Evolutionary conservation across 1,140 invertebrate species (phyloP), one percentile per base, ranked within the genome.

Genomic region (Asbolus verrucosus): DNA sequence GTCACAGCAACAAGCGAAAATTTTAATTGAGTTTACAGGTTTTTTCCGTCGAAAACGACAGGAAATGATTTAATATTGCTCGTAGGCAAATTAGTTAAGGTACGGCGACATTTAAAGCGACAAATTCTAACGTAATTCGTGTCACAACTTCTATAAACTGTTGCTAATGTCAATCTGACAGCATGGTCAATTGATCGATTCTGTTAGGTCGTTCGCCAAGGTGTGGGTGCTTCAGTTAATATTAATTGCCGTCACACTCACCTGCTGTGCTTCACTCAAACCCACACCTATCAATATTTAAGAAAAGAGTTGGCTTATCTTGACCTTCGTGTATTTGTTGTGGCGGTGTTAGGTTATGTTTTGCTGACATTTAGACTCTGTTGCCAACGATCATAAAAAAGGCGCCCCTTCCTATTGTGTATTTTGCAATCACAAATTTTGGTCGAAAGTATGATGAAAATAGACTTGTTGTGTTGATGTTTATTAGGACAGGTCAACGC

Each of bases 401-500:
- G n/a, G n/a, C n/a, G n/a, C n/a, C n/a, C n/a, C n/a, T n/a, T n/a
- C n/a, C n/a, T n/a, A n/a, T n/a, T n/a, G n/a, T n/a, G n/a, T n/a
- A n/a, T n/a, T n/a, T n/a, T n/a, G n/a, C n/a, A 60, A 27, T 60
- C 18, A 14, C 24, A 21, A 27, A 27, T 65, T 65, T 16, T 15
- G 36, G 18, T 41, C 4, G 0, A 43, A 21, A 16, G 18, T 8
- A 24, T 6, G 21, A 39, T 21, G 27, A 54, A 54, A 27, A 54
- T 27, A 54, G 46, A 27, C 18, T 54, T 54, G 46, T 54, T 54
- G 21, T 50, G 24, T 50, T 54, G 61, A 41, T 63, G n/a, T 38
- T 63, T 63, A 63, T 63, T 63, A 41, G 61, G 61, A 63, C 61
- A 63, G 61, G 61, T 63, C 61, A 63, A 19, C 39, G 27, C n/a